phyloP scores from a whole-genome alignment of 2,113 vertebrate genomes.

The Gobio gobio region DNA sequence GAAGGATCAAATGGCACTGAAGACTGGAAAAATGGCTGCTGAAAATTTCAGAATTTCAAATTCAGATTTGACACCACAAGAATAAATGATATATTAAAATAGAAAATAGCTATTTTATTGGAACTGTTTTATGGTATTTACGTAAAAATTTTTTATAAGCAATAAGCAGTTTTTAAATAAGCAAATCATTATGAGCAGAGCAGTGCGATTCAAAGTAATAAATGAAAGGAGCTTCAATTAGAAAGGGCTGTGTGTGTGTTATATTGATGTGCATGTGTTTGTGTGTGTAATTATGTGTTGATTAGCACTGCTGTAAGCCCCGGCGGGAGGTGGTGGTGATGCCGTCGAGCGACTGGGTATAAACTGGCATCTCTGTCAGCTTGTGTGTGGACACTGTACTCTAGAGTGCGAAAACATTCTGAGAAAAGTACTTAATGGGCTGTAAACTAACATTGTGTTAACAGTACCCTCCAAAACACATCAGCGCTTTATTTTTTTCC shows the following conservation, averaged over 20 bases:
- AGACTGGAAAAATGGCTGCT: neutral
- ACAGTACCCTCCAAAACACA: slow-evolving; percentile 40
- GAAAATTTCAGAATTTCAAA: no score
- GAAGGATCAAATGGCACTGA: neutral
- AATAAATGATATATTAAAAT: neutral
- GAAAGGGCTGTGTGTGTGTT: slow-evolving; percentile 29
- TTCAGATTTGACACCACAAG: neutral
- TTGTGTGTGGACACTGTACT: slow-evolving; percentile 63
- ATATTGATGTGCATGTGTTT: slow-evolving; percentile 36
- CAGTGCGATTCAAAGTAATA: neutral
- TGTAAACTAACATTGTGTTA: slow-evolving; percentile 51
- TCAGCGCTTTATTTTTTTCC: slow-evolving; percentile 6
- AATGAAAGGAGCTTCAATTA: slow-evolving; percentile 4
- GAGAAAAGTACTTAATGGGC: slow-evolving; percentile 54
- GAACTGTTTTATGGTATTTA: neutral
- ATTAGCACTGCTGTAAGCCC: slow-evolving; percentile 57
- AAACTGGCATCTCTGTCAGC: slow-evolving; percentile 58
- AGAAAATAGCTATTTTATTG: neutral
- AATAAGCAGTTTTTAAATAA: neutral
- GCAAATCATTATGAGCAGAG: neutral
- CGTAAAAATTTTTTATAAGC: no score
- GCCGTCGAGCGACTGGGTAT: slow-evolving; percentile 41
- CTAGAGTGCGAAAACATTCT: slow-evolving; percentile 52
- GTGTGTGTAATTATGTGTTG: slow-evolving; percentile 65
- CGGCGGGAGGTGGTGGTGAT: slow-evolving; percentile 49